phyloP scores from a whole-genome alignment of 2,888 invertebrate species.

The Gisinianus flammeolus region DNA sequence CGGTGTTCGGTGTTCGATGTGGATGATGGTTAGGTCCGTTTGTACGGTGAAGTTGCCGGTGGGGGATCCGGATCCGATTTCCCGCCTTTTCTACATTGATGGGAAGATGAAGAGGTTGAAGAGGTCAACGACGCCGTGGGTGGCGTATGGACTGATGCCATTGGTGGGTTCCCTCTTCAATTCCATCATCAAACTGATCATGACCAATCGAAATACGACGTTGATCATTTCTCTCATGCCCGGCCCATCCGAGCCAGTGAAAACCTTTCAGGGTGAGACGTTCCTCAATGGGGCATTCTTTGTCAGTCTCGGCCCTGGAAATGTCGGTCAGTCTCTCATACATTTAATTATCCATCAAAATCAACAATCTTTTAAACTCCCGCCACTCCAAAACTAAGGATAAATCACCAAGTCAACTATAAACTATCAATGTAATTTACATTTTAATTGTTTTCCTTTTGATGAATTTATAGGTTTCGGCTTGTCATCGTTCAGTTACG shows the following conservation, averaged over 20 bases:
- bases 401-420: too few relatives aligned
- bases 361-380: too few relatives aligned
- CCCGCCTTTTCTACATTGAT: conserved; percentile 6
- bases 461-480: conserved; percentile 1
- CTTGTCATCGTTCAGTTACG: conserved; percentile 17
- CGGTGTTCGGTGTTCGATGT: too few relatives aligned
- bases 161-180: background rate
- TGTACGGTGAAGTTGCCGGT: conserved; percentile 20
- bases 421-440: too few relatives aligned
- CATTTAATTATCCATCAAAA: too few relatives aligned
- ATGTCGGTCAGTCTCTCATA: conserved; percentile 12
- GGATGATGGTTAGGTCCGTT: too few relatives aligned
- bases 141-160: background rate
- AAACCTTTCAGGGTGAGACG: background rate
- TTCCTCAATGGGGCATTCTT: background rate
- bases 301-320: background rate
- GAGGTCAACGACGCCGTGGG: background rate
- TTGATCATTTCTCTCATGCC: conserved; percentile 14
- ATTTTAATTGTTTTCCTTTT: too few relatives aligned
- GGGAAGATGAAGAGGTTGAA: conserved; percentile 2
- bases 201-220: background rate
- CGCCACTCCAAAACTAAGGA: too few relatives aligned
- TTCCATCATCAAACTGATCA: background rate
- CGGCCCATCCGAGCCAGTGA: background rate
- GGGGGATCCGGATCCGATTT: background rate